Evolutionary conservation across 2,797 vertebrate genomes (phyloP).

Genomic region (Pelodytes ibericus): DNA sequence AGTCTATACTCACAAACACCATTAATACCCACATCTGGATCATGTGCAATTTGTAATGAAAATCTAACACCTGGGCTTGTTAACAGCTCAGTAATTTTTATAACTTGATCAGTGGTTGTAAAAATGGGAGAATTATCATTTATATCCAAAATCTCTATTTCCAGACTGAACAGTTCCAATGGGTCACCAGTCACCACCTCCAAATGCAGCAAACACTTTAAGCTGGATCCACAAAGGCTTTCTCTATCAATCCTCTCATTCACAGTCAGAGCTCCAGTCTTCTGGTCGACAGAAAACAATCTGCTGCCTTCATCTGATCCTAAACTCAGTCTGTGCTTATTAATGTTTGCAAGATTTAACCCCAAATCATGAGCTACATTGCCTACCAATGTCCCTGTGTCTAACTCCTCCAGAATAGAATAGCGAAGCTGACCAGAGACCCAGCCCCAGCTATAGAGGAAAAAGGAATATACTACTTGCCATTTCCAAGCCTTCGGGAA

Average conservation of each 20-base stretch:
- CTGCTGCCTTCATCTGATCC: conserved; percentile 23
- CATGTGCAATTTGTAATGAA: conserved; percentile 24
- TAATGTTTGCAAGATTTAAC: neutral
- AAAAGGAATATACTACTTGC: conserved; percentile 14
- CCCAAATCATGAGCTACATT: conserved; percentile 11
- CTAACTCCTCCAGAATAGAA: conserved; percentile 15
- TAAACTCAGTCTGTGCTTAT: conserved; percentile 12
- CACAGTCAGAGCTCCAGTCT: conserved; percentile 29
- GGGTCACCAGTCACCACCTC: conserved; percentile 30
- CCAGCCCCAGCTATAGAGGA: conserved; percentile 78
- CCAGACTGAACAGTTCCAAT: conserved; percentile 29
- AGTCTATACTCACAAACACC: conserved; percentile 75
- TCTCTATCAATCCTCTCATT: conserved; percentile 42
- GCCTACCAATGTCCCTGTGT: conserved; percentile 1
- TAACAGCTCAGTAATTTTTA: conserved; percentile 19
- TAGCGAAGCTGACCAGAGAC: conserved; percentile 76
- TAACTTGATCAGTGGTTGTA: neutral
- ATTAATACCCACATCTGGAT: conserved; percentile 31
- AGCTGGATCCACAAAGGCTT: conserved; percentile 29
- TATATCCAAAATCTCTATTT: conserved; percentile 38
- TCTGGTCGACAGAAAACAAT: conserved; percentile 28
- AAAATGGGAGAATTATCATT: conserved; percentile 42
- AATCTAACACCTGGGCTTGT: conserved; percentile 23
- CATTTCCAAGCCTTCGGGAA: conserved; percentile 10
- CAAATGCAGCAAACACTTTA: conserved; percentile 31